Evolutionary conservation across 1,140 invertebrate genomes (phyloP).

Genomic region (Pogonognathellus flavescens): DNA sequence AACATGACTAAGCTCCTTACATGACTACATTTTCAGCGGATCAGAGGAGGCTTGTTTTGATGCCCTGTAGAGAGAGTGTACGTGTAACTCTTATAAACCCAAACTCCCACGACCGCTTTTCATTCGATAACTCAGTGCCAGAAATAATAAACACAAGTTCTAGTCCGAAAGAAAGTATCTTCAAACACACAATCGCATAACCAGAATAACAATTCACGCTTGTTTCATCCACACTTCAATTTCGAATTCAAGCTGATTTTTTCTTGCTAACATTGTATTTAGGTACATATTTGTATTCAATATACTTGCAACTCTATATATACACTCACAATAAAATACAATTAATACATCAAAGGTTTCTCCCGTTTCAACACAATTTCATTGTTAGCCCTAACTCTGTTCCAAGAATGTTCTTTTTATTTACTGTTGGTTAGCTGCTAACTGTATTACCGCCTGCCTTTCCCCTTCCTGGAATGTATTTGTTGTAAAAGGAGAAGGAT

Average conservation of each 20-base stretch:
- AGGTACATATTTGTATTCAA: too few relatives aligned
- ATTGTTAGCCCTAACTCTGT: too few relatives aligned
- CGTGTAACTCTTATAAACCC: constrained; percentile 21
- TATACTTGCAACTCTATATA: too few relatives aligned
- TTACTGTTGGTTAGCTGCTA: too few relatives aligned
- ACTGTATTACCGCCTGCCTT: too few relatives aligned
- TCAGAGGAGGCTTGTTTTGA: constrained; percentile 21
- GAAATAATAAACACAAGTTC: constrained; percentile 17
- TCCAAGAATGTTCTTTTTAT: too few relatives aligned
- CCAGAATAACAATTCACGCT: constrained; percentile 11
- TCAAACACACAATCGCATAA: neutral
- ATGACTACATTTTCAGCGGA: neutral
- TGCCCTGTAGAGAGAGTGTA: constrained; percentile 1
- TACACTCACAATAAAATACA: too few relatives aligned
- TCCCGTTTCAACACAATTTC: too few relatives aligned
- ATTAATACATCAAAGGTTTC: too few relatives aligned
- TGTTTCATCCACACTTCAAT: constrained; percentile 23
- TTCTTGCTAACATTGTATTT: too few relatives aligned
- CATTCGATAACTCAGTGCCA: constrained; percentile 34
- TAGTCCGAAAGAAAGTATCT: neutral
- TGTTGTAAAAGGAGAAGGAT: too few relatives aligned
- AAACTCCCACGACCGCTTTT: constrained; percentile 23
- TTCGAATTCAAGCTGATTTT: neutral
- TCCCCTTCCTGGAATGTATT: too few relatives aligned
- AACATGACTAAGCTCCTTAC: neutral